These are phyloP conservation scores for Corticium candelabrum DNA, from an alignment of 37 sponge, comb jelly and placozoan species.

Conservation along the genomic window DNA sequence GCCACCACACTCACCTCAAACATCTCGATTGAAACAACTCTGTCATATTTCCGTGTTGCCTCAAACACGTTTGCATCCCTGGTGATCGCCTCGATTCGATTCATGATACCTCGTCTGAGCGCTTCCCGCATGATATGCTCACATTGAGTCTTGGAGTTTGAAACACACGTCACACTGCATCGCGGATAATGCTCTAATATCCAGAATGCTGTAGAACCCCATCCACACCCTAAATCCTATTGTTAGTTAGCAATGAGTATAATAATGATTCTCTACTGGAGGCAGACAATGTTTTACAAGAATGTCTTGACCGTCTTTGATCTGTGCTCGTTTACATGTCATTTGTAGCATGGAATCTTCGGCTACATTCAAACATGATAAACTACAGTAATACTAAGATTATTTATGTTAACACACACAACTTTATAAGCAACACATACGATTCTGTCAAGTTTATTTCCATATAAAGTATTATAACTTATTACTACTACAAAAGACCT, in stretches of 20 bases:
- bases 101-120: constrained; percentile 5
- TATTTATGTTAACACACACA: too few relatives aligned
- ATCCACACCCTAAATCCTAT: constrained; percentile 20
- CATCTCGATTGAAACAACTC: constrained; percentile 17
- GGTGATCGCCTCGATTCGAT: not conserved
- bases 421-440: too few relatives aligned
- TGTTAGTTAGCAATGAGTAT: not conserved
- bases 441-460: too few relatives aligned
- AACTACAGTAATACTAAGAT: not conserved
- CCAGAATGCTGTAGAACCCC: constrained; percentile 20
- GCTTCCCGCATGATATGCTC: constrained; percentile 1
- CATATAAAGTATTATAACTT: too few relatives aligned
- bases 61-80: constrained; percentile 7
- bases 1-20: constrained; percentile 22
- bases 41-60: not conserved
- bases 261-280: too few relatives aligned
- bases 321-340: constrained; percentile 12
- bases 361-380: constrained; percentile 6
- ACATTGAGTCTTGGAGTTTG: constrained; percentile 9
- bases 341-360: constrained; percentile 20
- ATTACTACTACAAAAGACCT: not conserved
- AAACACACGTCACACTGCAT: constrained; percentile 12
- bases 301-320: constrained; percentile 15
- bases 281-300: constrained; percentile 7
- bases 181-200: constrained; percentile 8